These are phyloP conservation scores for Xiphorhynchus elegans DNA, from an alignment of 2,113 vertebrate genomes.

Conservation along the genomic window DNA sequence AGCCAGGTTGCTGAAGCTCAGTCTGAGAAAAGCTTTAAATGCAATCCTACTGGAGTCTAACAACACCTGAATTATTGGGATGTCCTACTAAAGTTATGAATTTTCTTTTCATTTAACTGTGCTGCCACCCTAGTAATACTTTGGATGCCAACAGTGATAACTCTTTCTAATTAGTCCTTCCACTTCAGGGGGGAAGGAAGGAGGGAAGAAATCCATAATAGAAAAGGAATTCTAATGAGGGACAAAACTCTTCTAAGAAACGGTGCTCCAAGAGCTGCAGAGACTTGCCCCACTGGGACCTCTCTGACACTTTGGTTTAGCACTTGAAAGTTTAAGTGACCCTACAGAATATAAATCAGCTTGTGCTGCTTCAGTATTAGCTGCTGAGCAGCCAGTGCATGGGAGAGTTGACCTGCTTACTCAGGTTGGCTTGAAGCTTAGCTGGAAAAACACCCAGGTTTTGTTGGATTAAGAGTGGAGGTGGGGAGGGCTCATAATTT, in stretches of 20 bases:
- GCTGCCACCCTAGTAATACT: neutral
- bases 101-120: neutral
- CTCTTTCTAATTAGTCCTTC: conserved; percentile 28
- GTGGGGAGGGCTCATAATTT: neutral
- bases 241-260: neutral
- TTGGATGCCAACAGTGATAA: neutral
- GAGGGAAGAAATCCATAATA: neutral
- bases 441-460: neutral
- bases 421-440: neutral
- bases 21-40: neutral
- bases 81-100: neutral
- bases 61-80: neutral
- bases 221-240: neutral
- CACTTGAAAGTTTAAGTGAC: neutral
- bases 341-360: conserved; percentile 44
- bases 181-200: neutral
- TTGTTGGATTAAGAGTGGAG: neutral
- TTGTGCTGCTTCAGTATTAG: neutral
- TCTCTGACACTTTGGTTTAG: conserved; percentile 44
- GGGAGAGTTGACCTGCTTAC: conserved; percentile 22
- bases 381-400: neutral
- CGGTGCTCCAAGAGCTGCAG: neutral
- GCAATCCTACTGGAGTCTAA: neutral
- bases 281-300: neutral
- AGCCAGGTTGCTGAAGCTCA: neutral